Percentiles rank a stretch among this genome's conserved stretches.
These are phyloP conservation scores for Psammodynastes pulverulentus DNA, from an alignment of 2,113 vertebrate genomes.

Conservation along the genomic window DNA sequence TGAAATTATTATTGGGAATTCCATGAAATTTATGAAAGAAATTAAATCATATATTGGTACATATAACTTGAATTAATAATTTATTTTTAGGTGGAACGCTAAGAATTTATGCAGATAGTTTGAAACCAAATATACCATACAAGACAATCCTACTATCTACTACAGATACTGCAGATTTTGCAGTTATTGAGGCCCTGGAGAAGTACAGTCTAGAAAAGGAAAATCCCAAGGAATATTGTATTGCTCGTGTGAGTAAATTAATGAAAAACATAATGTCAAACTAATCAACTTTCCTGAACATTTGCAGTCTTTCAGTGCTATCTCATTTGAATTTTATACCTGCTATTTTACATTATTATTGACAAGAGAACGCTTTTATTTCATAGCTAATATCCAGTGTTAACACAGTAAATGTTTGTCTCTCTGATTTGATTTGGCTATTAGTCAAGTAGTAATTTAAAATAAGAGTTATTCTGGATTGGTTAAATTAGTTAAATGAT, in stretches of 20 bases:
- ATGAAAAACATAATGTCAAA: background rate
- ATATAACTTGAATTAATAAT: constrained; percentile 19
- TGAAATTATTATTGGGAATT: background rate
- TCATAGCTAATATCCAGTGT: background rate
- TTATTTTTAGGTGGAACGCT: constrained; percentile 85
- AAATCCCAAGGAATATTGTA: constrained; percentile 92
- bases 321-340: background rate
- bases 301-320: background rate
- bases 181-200: constrained; percentile 93
- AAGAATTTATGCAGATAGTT: constrained; percentile 94
- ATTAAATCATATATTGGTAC: background rate
- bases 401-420: background rate
- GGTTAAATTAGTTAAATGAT: background rate
- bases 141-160: constrained; percentile 97
- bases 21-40: background rate
- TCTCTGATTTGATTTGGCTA: background rate
- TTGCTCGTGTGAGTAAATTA: constrained; percentile 81
- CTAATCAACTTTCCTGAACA: background rate
- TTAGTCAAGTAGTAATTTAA: background rate
- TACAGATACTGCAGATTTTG: constrained; percentile 90
- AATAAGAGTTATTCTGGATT: background rate
- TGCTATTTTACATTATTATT: background rate
- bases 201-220: constrained; percentile 97
- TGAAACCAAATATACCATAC: constrained; percentile 96
- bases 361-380: background rate